Evolutionary conservation across 2,113 vertebrate species (phyloP).

Genomic region (Pseudopodoces humilis): DNA sequence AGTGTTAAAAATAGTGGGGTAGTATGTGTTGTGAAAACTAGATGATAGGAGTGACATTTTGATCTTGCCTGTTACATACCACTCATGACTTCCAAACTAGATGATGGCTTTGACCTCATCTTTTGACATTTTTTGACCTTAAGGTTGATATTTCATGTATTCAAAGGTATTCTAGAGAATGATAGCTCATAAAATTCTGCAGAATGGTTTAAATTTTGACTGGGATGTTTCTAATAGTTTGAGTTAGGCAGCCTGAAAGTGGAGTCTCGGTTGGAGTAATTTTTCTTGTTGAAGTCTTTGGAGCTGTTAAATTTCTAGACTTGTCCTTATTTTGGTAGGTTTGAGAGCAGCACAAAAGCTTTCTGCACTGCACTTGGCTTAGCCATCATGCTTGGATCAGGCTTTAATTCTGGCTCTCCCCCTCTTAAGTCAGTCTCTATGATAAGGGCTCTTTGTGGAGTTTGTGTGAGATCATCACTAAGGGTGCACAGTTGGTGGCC

Average conservation of each 20-base stretch:
- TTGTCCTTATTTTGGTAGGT: background rate
- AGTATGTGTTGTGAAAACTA: background rate
- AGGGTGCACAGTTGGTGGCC: background rate
- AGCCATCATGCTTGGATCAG: background rate
- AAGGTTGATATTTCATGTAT: background rate
- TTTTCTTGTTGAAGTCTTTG: background rate
- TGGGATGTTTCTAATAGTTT: background rate
- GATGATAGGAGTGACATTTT: background rate
- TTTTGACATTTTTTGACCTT: background rate
- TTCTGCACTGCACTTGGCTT: background rate
- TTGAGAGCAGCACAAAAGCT: background rate
- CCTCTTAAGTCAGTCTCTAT: background rate
- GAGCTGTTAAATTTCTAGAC: background rate
- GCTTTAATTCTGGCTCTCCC: background rate
- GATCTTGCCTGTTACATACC: background rate
- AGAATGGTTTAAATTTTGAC: background rate
- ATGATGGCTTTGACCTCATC: background rate
- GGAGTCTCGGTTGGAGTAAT: background rate
- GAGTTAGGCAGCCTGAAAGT: background rate
- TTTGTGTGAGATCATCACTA: background rate
- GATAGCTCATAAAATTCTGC: background rate
- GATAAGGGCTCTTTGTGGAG: background rate
- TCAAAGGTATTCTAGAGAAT: background rate
- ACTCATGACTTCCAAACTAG: background rate
- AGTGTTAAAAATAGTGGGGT: background rate